A percentile compares a stretch with the other conserved stretches of the same genome.
Conservation (phyloP, 2,113 vertebrate genomes). For the Chamaetylas fuelleborni region DNA sequence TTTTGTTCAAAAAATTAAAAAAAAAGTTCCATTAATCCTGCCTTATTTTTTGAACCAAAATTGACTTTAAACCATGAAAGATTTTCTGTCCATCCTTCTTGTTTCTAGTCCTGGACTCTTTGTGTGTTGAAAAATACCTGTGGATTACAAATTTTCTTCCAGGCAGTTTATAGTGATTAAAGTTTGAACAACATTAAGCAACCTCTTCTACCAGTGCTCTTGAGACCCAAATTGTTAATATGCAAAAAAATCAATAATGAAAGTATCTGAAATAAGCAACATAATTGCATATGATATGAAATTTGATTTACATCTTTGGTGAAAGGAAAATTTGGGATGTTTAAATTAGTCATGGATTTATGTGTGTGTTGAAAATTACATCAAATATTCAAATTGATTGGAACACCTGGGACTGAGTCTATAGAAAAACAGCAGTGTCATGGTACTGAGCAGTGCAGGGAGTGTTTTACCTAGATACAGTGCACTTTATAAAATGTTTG, state of each 20-base stretch:
- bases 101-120: not conserved
- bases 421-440: not conserved
- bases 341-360: constrained; percentile 17
- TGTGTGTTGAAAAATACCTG: not conserved
- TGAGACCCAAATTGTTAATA: not conserved
- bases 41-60: not conserved
- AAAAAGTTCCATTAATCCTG: not conserved
- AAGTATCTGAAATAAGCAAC: not conserved
- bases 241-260: not conserved
- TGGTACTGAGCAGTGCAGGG: not conserved
- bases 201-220: not conserved
- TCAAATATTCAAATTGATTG: constrained; percentile 1
- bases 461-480: not conserved
- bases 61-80: not conserved
- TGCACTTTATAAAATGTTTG: not conserved
- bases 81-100: not conserved
- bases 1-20: not conserved
- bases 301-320: constrained; percentile 22
- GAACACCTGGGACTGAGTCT: not conserved
- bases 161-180: not conserved
- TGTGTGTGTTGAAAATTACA: not conserved
- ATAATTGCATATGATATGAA: constrained; percentile 4
- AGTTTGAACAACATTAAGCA: not conserved
- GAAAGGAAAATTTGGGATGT: not conserved
- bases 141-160: not conserved